Evolutionary conservation across 1,140 invertebrate genomes (phyloP), one percentile per base, ranked within the genome.

Genomic region (Popillia japonica): DNA sequence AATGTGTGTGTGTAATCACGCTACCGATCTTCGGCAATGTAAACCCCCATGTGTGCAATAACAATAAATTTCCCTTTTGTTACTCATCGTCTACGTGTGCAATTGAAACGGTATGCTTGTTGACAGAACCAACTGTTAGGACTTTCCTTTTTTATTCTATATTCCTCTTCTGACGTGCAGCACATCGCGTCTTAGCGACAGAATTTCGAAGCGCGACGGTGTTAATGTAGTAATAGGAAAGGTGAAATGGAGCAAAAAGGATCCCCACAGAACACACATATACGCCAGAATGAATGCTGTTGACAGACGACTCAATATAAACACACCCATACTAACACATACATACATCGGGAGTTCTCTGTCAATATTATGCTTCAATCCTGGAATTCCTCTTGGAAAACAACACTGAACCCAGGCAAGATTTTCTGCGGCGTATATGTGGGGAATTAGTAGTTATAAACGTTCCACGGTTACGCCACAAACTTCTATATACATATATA

Each of bases 321-420:
- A 80, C 76, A 80, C 61, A 68, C 22, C 61, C 61, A 68, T 22
- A 27, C 48, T 55, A 22, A 34, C 27, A 22, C 61, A 68, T 22
- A 48, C 10, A 17, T 17, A 68, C 61, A 20, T 77, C 72, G 72
- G 48, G 76, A 82, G 78, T 79, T 80, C 80, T 78, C 78, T 80
- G 81, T 80, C 78, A 80, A 80, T 82, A 82, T 82, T 80, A 78
- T 82, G 79, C 77, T 82, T 82, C 79, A 80, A 80, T 82, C 81
- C 79, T 79, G 78, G 75, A 79, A 75, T 78, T 72, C 68, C 78
- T 75, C 77, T 77, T 48, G 76, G 40, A 76, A 75, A 79, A 79
- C 74, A 76, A 79, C 75, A 76, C 78, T 76, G 72, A 41, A 79
- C 61, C 74, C 73, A 48, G 75, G n/a, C 6, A 68, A 68, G 61